Conservation (phyloP, 37 sponge, comb jelly and placozoan genomes). For the Corticium candelabrum region DNA sequence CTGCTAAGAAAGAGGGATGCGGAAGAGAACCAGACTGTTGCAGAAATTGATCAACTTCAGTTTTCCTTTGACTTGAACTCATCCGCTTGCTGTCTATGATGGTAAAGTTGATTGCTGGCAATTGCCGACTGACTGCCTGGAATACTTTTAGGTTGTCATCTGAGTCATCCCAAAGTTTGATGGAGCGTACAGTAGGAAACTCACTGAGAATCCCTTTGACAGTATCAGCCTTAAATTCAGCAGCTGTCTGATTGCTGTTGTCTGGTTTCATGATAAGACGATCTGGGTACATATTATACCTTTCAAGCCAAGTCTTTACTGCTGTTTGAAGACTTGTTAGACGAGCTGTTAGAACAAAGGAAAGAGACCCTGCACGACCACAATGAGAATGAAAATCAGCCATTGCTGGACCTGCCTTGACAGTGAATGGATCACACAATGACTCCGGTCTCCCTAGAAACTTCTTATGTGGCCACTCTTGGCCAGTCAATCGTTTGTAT, state of each 20-base stretch:
- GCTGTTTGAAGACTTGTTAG: slow-evolving; percentile 17
- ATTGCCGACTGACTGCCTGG: slow-evolving; percentile 15
- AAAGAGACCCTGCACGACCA: slow-evolving; percentile 38
- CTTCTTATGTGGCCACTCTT: slow-evolving; percentile 52
- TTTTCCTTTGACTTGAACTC: background rate
- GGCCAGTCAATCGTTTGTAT: slow-evolving; percentile 51
- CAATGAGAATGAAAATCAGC: slow-evolving; percentile 29
- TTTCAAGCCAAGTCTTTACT: slow-evolving; percentile 31
- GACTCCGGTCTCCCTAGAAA: slow-evolving; percentile 59
- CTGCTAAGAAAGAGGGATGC: slow-evolving; percentile 16
- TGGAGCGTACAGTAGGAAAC: slow-evolving; percentile 22
- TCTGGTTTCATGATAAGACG: slow-evolving; percentile 34
- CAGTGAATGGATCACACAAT: slow-evolving; percentile 50
- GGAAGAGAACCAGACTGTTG: slow-evolving; percentile 28
- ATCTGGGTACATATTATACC: slow-evolving; percentile 38
- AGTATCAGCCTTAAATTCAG: slow-evolving; percentile 39
- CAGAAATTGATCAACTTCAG: slow-evolving; percentile 24
- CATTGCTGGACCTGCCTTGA: slow-evolving; percentile 61
- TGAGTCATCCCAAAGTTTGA: slow-evolving; percentile 75
- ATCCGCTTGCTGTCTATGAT: background rate
- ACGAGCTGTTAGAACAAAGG: slow-evolving; percentile 64
- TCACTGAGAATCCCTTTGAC: slow-evolving; percentile 35
- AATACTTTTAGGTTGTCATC: slow-evolving; percentile 48
- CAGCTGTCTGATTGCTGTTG: slow-evolving; percentile 17
- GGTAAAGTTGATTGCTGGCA: background rate